Percentiles rank a stretch among this genome's conserved stretches.
These are phyloP conservation scores for Brachycybe producta DNA, from an alignment of 2,888 invertebrate species.

Conservation along the genomic window DNA sequence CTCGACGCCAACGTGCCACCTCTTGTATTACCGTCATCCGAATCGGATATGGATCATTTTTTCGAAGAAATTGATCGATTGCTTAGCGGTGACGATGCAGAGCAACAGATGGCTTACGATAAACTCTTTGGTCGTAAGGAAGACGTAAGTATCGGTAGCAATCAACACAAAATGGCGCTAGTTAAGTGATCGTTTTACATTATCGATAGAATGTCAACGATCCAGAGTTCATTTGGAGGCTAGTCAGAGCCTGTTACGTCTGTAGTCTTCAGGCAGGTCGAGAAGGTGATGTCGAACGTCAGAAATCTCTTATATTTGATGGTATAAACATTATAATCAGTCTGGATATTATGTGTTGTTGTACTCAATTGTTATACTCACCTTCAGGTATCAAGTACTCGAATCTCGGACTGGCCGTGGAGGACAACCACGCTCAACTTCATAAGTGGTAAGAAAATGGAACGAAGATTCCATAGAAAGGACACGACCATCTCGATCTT, in stretches of 20 bases:
- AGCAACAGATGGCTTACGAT: slow-evolving; percentile 31
- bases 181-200: neutral
- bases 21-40: neutral
- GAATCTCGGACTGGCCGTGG: slow-evolving; percentile 40
- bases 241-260: slow-evolving; percentile 36
- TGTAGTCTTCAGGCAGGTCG: slow-evolving; percentile 13
- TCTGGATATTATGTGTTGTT: neutral
- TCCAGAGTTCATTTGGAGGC: slow-evolving; percentile 36
- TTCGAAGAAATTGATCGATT: slow-evolving; percentile 31
- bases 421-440: slow-evolving; percentile 42
- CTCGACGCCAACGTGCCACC: neutral
- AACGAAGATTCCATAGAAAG: neutral
- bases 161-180: neutral
- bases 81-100: slow-evolving; percentile 30
- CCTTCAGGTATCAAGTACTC: slow-evolving; percentile 45
- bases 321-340: slow-evolving; percentile 12
- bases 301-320: slow-evolving; percentile 32
- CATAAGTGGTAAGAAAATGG: slow-evolving; percentile 48
- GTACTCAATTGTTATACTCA: neutral
- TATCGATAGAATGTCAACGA: slow-evolving; percentile 25
- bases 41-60: slow-evolving; percentile 7
- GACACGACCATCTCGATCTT: neutral
- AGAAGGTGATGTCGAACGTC: slow-evolving; percentile 29
- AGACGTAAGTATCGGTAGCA: slow-evolving; percentile 25
- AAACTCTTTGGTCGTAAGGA: slow-evolving; percentile 29